Conservation (phyloP, 2,797 vertebrate species). For the Enteromius unitaeniatus region DNA sequence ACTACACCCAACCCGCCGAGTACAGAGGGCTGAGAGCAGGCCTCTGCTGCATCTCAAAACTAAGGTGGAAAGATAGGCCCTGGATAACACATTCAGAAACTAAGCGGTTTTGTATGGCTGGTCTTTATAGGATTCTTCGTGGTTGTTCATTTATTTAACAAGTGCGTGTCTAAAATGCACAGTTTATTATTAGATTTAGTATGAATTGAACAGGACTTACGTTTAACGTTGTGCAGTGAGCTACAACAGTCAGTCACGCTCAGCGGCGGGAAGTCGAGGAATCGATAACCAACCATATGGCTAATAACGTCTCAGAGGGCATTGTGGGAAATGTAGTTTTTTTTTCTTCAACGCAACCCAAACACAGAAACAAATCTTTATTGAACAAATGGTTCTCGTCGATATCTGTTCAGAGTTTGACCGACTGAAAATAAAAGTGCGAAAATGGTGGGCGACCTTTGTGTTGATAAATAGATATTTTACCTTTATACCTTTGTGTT, state of each 20-base stretch:
- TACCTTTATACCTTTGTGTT: too few species aligned
- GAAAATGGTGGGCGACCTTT: neutral
- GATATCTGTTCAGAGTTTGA: neutral
- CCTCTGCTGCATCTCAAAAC: constrained; percentile 24
- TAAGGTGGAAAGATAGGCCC: constrained; percentile 38
- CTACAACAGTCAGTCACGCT: constrained; percentile 11
- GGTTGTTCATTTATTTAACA: neutral
- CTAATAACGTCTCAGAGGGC: neutral
- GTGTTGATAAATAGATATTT: too few species aligned
- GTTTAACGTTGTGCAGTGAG: constrained; percentile 36
- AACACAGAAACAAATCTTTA: neutral
- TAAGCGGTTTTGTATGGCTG: neutral
- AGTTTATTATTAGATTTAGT: neutral
- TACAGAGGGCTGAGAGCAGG: neutral
- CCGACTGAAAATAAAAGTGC: neutral
- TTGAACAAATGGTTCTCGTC: neutral
- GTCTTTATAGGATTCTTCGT: neutral
- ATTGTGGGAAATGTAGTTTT: constrained; percentile 51
- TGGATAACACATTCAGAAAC: neutral
- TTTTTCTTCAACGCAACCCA: constrained; percentile 3
- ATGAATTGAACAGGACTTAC: constrained; percentile 48
- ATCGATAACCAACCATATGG: constrained; percentile 36
- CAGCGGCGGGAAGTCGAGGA: constrained; percentile 44
- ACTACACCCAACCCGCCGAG: neutral
- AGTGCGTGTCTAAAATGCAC: neutral